Evolutionary conservation across 2,113 vertebrate genomes (phyloP).

Genomic region (Scomber japonicus): DNA sequence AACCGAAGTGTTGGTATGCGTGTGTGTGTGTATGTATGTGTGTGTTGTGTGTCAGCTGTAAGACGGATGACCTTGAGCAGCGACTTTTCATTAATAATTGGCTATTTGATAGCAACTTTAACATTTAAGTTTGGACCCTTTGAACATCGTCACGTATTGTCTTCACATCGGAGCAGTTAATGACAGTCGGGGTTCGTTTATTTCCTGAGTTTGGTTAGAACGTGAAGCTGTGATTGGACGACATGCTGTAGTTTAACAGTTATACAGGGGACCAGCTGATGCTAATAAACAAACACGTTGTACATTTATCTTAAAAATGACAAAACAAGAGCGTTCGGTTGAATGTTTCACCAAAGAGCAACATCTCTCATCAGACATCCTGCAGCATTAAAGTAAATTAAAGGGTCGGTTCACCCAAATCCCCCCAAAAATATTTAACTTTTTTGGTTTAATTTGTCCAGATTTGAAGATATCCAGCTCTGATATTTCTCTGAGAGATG

Average conservation of each 20-base stretch:
- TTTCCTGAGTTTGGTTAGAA: slow-evolving; percentile 6
- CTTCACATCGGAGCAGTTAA: slow-evolving; percentile 46
- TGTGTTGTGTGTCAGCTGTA: slow-evolving; percentile 62
- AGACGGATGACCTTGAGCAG: slow-evolving; percentile 68
- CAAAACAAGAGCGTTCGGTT: too few relatives aligned
- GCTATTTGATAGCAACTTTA: slow-evolving; percentile 73
- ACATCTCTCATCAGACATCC: background rate
- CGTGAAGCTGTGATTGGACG: slow-evolving; percentile 10
- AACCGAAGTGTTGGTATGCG: slow-evolving; percentile 47
- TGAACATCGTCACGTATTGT: slow-evolving; percentile 67
- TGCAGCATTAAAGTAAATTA: background rate
- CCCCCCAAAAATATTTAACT: too few relatives aligned
- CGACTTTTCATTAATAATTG: slow-evolving; percentile 86
- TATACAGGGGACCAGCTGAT: background rate
- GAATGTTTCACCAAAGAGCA: background rate
- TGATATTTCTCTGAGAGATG: too few relatives aligned
- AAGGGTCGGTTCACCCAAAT: slow-evolving; percentile 3
- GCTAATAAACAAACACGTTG: background rate
- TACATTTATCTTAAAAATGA: background rate
- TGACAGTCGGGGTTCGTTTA: slow-evolving; percentile 10
- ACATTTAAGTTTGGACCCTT: slow-evolving; percentile 69
- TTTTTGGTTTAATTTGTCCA: background rate
- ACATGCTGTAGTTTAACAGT: background rate
- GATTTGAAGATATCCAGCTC: background rate
- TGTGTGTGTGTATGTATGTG: slow-evolving; percentile 33